Conservation (phyloP, 2,888 invertebrate genomes). For the Eulithis prunata region DNA sequence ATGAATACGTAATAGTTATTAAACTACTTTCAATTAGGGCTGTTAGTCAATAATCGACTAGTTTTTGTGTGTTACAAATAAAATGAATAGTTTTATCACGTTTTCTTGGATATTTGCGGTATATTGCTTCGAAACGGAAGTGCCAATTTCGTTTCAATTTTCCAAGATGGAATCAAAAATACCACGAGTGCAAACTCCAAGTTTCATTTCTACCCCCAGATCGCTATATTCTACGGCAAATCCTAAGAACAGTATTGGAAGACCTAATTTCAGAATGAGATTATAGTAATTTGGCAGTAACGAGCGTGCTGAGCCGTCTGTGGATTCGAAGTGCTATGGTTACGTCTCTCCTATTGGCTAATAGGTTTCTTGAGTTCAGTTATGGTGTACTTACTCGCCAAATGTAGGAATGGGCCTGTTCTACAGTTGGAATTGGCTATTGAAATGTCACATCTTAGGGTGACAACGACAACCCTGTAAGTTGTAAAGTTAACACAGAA, state of each 20-base stretch:
- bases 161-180: too few relatives aligned
- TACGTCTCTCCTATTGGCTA: slow-evolving; percentile 29
- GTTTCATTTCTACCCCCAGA: slow-evolving; percentile 12
- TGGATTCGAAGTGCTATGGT: slow-evolving; percentile 28
- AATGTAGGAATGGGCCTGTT: slow-evolving; percentile 7
- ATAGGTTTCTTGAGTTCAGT: slow-evolving; percentile 26
- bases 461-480: too few relatives aligned
- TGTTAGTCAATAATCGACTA: too few relatives aligned
- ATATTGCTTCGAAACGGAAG: too few relatives aligned
- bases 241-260: slow-evolving; percentile 43
- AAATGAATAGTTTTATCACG: too few relatives aligned
- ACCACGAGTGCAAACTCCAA: too few relatives aligned
- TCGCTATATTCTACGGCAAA: slow-evolving; percentile 2
- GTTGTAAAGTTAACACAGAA: too few relatives aligned
- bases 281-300: slow-evolving; percentile 48
- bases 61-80: too few relatives aligned
- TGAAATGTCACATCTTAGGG: neutral
- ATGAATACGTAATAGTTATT: too few relatives aligned
- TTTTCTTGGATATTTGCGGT: too few relatives aligned
- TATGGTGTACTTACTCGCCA: slow-evolving; percentile 19
- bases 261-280: slow-evolving; percentile 52
- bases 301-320: slow-evolving; percentile 22
- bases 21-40: too few relatives aligned
- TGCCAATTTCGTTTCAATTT: too few relatives aligned
- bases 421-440: neutral